Percentiles rank a stretch among this genome's conserved stretches.
Evolutionary conservation across 2,888 invertebrate species (phyloP).

Genomic region (Himalopsyche japonica): DNA sequence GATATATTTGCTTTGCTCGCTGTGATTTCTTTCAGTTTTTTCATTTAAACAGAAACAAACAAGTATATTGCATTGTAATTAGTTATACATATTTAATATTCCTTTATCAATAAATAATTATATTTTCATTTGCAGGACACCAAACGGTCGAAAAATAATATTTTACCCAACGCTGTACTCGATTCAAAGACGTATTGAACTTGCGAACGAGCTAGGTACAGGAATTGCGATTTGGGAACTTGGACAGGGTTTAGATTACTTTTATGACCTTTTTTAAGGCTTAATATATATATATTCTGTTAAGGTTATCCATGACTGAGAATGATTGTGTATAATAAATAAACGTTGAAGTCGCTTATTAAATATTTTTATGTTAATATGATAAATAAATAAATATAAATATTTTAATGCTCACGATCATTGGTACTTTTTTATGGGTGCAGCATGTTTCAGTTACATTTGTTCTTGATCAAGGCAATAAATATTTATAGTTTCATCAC

Average conservation of each 20-base stretch:
- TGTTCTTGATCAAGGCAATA: too few relatives aligned
- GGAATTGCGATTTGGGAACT: constrained; percentile 94
- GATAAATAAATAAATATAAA: too few relatives aligned
- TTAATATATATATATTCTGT: neutral
- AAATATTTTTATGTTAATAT: neutral
- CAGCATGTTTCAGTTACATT: too few relatives aligned
- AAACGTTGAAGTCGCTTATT: neutral
- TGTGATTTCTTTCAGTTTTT: too few relatives aligned
- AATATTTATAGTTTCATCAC: too few relatives aligned
- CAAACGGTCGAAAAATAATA: constrained; percentile 72
- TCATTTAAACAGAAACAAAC: too few relatives aligned
- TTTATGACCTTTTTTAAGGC: constrained; percentile 81
- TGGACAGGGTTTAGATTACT: constrained; percentile 94
- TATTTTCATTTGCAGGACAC: constrained; percentile 57
- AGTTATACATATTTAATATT: too few relatives aligned
- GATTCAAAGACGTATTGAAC: constrained; percentile 75
- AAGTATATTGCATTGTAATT: too few relatives aligned
- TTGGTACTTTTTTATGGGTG: too few relatives aligned
- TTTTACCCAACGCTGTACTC: constrained; percentile 91
- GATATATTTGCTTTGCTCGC: too few relatives aligned
- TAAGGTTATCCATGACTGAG: neutral
- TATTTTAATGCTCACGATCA: too few relatives aligned
- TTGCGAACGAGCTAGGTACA: constrained; percentile 78
- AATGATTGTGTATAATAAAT: neutral
- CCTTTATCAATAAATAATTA: constrained; percentile 13